phyloP scores from a whole-genome alignment of 1,140 invertebrate genomes.

The Calephelis nemesis region DNA sequence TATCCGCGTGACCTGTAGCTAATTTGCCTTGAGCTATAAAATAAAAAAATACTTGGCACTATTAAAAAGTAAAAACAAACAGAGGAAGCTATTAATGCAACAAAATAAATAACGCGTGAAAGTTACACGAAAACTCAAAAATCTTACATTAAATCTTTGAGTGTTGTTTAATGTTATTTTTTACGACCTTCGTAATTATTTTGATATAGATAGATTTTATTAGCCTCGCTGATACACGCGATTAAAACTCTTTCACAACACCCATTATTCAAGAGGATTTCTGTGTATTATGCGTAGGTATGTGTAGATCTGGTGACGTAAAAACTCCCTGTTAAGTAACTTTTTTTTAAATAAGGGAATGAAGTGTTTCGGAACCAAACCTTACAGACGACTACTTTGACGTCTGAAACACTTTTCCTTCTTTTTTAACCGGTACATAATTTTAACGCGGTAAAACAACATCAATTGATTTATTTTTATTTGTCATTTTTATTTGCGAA shows the following conservation, averaged over 20 bases:
- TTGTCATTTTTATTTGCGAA: no score
- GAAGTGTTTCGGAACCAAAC: no score
- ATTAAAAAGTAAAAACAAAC: conserved; percentile 3
- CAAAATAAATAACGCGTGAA: conserved; percentile 11
- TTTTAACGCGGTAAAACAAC: no score
- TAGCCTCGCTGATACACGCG: not conserved
- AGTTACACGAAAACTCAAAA: conserved; percentile 5
- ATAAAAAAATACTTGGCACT: conserved; percentile 9
- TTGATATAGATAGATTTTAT: not conserved
- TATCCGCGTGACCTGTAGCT: not conserved
- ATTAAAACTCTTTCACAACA: not conserved
- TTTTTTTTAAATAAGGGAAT: no score
- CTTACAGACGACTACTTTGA: no score
- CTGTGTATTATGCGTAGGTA: no score
- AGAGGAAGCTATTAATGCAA: not conserved
- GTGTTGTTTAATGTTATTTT: conserved; percentile 10
- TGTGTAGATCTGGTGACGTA: no score
- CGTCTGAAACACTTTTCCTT: no score
- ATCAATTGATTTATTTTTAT: no score
- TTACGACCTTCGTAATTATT: not conserved
- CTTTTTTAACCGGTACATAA: no score
- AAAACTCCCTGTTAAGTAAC: no score
- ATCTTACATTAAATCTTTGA: conserved; percentile 2
- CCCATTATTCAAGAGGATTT: not conserved
- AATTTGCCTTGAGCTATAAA: conserved; percentile 2